A percentile compares a stretch with the other conserved stretches of the same genome.
phyloP scores from a whole-genome alignment of 1,140 invertebrate species.

The Cydia pomonella region DNA sequence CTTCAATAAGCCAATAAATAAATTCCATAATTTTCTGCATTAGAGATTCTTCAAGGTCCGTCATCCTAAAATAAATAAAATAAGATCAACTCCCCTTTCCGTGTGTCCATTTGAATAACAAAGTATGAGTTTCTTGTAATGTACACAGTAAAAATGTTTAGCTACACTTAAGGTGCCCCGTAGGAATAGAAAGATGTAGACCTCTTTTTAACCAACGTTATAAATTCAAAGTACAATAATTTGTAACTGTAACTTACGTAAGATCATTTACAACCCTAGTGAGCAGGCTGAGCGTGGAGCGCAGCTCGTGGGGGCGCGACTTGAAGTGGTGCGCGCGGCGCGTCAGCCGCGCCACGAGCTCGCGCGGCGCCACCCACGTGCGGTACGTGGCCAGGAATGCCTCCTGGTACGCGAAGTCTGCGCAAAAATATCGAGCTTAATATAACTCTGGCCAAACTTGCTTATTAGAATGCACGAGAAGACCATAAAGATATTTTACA shows the following conservation, averaged over 20 bases:
- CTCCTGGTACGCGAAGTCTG: constrained; percentile 97
- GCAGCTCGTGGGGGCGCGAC: constrained; percentile 85
- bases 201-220: too few relatives aligned
- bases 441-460: not conserved
- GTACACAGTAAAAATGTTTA: too few relatives aligned
- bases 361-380: constrained; percentile 94
- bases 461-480: constrained; percentile 31
- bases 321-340: constrained; percentile 91
- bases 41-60: constrained; percentile 89
- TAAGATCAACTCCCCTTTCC: constrained; percentile 40
- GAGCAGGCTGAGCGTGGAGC: constrained; percentile 90
- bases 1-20: constrained; percentile 93
- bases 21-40: constrained; percentile 93
- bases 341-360: constrained; percentile 93
- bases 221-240: too few relatives aligned
- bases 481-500: too few relatives aligned
- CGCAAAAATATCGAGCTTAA: constrained; percentile 39
- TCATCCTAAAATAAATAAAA: constrained; percentile 82
- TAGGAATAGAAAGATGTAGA: too few relatives aligned
- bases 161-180: too few relatives aligned
- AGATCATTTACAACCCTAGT: constrained; percentile 96
- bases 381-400: constrained; percentile 98
- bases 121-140: not conserved
- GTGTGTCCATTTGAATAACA: not conserved
- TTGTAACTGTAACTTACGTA: constrained; percentile 90